phyloP scores from a whole-genome alignment of 2,888 invertebrate genomes.

The Bembecia ichneumoniformis region DNA sequence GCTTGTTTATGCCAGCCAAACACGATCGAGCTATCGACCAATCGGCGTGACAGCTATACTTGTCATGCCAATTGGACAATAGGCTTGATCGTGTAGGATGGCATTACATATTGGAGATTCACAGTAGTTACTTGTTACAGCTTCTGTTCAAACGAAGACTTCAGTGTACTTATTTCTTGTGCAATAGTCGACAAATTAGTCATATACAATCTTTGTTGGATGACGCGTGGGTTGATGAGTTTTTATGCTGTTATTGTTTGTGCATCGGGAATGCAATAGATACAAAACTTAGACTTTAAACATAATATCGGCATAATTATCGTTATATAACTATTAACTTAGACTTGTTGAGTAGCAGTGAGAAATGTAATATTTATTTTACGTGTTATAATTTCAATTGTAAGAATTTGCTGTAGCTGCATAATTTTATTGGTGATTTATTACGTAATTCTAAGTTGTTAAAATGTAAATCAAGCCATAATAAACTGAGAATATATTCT shows the following conservation, averaged over 20 bases:
- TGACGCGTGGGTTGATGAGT: too few relatives aligned
- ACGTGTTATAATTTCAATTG: constrained; percentile 51
- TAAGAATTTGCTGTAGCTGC: constrained; percentile 60
- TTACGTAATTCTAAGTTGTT: constrained; percentile 70
- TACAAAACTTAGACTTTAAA: constrained; percentile 40
- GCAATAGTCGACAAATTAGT: too few relatives aligned
- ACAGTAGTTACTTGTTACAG: too few relatives aligned
- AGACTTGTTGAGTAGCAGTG: constrained; percentile 68
- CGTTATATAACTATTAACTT: constrained; percentile 63
- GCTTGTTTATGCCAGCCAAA: too few relatives aligned
- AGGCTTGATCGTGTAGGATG: too few relatives aligned
- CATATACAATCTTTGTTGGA: too few relatives aligned
- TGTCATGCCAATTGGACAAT: too few relatives aligned
- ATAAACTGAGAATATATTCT: constrained; percentile 72
- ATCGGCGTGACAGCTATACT: too few relatives aligned
- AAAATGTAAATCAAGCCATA: constrained; percentile 72
- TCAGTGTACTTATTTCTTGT: too few relatives aligned
- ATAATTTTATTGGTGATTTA: constrained; percentile 67
- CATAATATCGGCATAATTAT: constrained; percentile 64
- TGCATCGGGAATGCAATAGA: constrained; percentile 37
- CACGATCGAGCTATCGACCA: too few relatives aligned
- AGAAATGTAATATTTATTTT: constrained; percentile 64
- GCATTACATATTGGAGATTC: too few relatives aligned
- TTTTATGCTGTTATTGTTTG: constrained; percentile 45
- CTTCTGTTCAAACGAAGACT: too few relatives aligned